phyloP scores from a whole-genome alignment of 2,113 vertebrate species.

The rat (Rattus norvegicus) region DNA sequence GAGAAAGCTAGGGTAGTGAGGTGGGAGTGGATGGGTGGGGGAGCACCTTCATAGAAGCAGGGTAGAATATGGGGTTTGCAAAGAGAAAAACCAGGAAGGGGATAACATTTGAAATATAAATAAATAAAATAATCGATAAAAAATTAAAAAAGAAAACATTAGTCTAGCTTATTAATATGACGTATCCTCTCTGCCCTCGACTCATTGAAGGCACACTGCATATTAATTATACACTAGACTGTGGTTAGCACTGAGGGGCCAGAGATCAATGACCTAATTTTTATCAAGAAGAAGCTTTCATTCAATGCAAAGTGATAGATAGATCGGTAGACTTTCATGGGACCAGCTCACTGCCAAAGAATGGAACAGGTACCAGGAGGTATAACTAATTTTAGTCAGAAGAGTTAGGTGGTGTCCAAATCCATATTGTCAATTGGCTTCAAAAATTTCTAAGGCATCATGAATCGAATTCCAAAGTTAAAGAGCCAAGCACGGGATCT shows the following conservation, averaged over 20 bases:
- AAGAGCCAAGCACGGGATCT: background rate
- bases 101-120: no score
- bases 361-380: background rate
- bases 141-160: background rate
- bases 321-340: background rate
- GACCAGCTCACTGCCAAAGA: background rate
- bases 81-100: no score
- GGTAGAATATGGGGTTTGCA: no score
- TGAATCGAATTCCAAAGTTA: background rate
- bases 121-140: no score
- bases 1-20: no score
- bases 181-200: background rate
- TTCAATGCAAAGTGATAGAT: background rate
- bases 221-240: background rate
- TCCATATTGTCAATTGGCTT: constrained; percentile 17
- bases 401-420: background rate
- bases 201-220: background rate
- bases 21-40: no score
- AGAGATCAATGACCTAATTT: constrained; percentile 41
- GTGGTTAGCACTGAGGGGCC: background rate
- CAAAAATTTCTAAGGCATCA: constrained; percentile 4
- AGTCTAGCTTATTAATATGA: background rate
- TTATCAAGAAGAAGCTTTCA: background rate
- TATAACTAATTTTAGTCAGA: constrained; percentile 7
- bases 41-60: no score